These are phyloP conservation scores for Pseudorhombus dupliciocellatus DNA, from an alignment of 2,113 vertebrate genomes.

Conservation along the genomic window DNA sequence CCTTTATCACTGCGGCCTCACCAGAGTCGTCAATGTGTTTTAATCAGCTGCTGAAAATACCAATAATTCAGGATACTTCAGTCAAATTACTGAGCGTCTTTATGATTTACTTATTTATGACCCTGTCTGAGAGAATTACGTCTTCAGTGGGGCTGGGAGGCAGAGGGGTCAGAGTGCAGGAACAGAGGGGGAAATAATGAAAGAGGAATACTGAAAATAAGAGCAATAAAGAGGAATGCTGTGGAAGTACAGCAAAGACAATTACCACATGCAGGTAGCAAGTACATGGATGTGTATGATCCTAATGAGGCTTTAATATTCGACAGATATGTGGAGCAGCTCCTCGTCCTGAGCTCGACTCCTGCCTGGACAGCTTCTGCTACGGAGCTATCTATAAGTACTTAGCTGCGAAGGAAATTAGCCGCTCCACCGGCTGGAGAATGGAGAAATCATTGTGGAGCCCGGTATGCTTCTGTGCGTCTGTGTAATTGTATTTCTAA, in stretches of 20 bases:
- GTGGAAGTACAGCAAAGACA: too few species aligned
- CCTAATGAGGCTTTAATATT: conserved; percentile 19
- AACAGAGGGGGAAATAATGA: background rate
- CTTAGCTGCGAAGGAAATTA: conserved; percentile 78
- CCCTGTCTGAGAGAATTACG: background rate
- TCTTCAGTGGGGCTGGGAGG: background rate
- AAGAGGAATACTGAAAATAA: background rate
- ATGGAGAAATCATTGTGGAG: conserved; percentile 77
- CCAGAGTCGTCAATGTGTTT: background rate
- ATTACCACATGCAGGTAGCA: background rate
- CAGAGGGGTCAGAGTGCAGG: background rate
- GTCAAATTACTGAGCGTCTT: background rate
- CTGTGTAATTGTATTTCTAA: conserved; percentile 79
- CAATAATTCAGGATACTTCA: too few species aligned
- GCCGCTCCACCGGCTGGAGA: conserved; percentile 74
- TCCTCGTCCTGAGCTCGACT: conserved; percentile 41
- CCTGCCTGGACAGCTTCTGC: conserved; percentile 51
- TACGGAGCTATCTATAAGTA: conserved; percentile 74
- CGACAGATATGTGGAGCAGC: conserved; percentile 54
- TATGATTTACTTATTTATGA: background rate
- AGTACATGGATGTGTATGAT: conserved; percentile 5
- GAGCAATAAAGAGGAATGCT: background rate
- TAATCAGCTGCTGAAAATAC: background rate
- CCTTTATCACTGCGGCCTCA: too few species aligned
- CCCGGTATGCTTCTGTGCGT: conserved; percentile 70